Evolutionary conservation across 2,113 vertebrate genomes (phyloP).

Genomic region (Odontesthes bonariensis): DNA sequence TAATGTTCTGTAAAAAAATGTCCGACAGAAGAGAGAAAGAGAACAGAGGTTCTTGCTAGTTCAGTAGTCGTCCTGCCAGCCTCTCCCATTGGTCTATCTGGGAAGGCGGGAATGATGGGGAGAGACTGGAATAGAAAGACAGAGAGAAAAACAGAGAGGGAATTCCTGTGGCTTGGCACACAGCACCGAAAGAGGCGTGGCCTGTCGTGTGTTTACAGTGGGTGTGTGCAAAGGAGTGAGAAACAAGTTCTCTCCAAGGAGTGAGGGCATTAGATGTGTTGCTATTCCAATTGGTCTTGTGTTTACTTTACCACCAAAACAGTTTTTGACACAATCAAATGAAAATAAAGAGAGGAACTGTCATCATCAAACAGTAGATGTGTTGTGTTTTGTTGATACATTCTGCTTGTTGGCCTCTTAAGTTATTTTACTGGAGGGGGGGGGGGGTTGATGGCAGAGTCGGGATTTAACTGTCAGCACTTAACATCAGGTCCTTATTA

Average conservation of each 20-base stretch:
- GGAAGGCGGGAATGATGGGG: constrained; percentile 80
- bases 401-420: constrained; percentile 28
- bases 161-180: constrained; percentile 85
- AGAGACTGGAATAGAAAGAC: constrained; percentile 73
- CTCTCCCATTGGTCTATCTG: constrained; percentile 69
- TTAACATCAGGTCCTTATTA: constrained; percentile 62
- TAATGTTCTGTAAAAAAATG: constrained; percentile 61
- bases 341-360: constrained; percentile 45
- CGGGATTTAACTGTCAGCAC: constrained; percentile 56
- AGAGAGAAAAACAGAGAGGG: constrained; percentile 74
- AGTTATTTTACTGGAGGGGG: constrained; percentile 47
- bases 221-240: constrained; percentile 63
- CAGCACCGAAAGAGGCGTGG: constrained; percentile 76
- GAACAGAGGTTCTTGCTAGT: constrained; percentile 61
- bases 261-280: constrained; percentile 55
- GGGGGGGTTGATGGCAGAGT: constrained; percentile 43
- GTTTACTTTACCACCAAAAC: constrained; percentile 30
- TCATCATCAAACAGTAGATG: constrained; percentile 6
- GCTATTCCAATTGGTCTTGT: constrained; percentile 53
- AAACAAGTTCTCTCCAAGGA: constrained; percentile 76
- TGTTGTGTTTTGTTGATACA: not conserved
- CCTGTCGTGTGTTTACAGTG: constrained; percentile 75
- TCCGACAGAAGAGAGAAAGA: constrained; percentile 44
- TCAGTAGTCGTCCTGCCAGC: constrained; percentile 56
- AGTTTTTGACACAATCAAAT: constrained; percentile 47